Percentiles rank a stretch among this genome's conserved stretches.
Conservation (phyloP, 2,797 vertebrate species). For the Intellagama lesueurii region DNA sequence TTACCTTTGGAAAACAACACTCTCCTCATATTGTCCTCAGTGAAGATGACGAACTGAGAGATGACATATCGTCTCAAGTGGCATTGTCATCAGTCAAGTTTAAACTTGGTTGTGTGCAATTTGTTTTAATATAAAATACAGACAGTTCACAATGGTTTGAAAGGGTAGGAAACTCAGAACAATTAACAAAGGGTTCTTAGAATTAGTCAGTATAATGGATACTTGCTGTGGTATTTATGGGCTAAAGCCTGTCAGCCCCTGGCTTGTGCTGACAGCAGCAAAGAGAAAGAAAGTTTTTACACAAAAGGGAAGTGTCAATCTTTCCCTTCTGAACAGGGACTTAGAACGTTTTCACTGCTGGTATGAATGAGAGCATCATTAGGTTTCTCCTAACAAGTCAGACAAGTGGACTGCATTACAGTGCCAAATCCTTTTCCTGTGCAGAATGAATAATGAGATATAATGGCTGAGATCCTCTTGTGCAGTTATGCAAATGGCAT, state of each 20-base stretch:
- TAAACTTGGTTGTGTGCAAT: not conserved
- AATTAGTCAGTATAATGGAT: constrained; percentile 56
- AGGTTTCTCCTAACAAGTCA: constrained; percentile 49
- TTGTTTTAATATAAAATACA: not conserved
- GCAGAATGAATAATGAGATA: constrained; percentile 53
- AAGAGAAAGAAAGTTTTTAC: constrained; percentile 7
- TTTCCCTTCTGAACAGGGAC: constrained; percentile 50
- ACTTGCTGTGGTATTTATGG: constrained; percentile 26
- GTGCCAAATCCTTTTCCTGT: constrained; percentile 63
- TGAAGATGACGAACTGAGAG: constrained; percentile 3
- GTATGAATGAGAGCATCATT: constrained; percentile 43
- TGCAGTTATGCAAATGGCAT: no score
- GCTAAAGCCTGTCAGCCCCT: constrained; percentile 38
- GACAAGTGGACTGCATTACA: constrained; percentile 57
- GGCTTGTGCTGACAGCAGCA: constrained; percentile 29
- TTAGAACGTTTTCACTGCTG: constrained; percentile 8
- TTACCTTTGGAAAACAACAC: constrained; percentile 48
- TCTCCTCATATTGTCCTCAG: constrained; percentile 5
- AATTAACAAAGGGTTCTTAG: constrained; percentile 24
- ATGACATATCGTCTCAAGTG: constrained; percentile 25
- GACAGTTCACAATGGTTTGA: not conserved
- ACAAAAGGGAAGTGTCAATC: constrained; percentile 25
- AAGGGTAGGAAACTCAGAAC: constrained; percentile 28
- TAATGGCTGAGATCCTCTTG: not conserved
- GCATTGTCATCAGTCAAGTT: constrained; percentile 25